Evolutionary conservation across 1,140 invertebrate species (phyloP).

Genomic region (Thaumatotibia leucotreta): DNA sequence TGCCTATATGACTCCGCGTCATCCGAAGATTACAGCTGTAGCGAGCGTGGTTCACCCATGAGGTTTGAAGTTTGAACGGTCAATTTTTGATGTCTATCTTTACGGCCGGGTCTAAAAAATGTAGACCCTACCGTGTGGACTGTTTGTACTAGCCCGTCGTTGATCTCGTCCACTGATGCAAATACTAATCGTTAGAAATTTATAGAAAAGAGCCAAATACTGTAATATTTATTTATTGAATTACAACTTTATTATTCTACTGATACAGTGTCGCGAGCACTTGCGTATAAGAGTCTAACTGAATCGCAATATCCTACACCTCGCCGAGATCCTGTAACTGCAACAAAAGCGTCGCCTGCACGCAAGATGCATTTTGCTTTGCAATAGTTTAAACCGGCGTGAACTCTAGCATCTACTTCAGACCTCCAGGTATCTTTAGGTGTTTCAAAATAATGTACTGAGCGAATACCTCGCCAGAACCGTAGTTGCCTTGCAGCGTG

Average conservation of each 20-base stretch:
- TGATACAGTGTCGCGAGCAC: constrained; percentile 49
- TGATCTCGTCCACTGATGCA: too few species aligned
- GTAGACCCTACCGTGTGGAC: too few species aligned
- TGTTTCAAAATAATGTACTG: constrained; percentile 80
- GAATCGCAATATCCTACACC: constrained; percentile 88
- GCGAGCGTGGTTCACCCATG: too few species aligned
- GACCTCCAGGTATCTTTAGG: constrained; percentile 78
- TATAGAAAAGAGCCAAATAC: neutral
- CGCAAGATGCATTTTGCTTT: constrained; percentile 81
- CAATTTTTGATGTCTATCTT: too few species aligned
- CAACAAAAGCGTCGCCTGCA: constrained; percentile 82
- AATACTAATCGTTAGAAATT: too few species aligned
- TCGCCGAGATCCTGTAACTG: constrained; percentile 85
- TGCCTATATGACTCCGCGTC: too few species aligned
- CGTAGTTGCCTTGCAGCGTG: constrained; percentile 83
- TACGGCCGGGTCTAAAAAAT: too few species aligned
- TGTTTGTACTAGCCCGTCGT: too few species aligned
- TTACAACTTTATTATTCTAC: constrained; percentile 31
- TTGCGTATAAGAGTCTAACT: constrained; percentile 81
- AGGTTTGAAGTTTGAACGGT: too few species aligned
- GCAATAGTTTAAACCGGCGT: constrained; percentile 82
- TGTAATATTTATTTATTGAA: neutral
- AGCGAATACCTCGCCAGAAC: constrained; percentile 83
- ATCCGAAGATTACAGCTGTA: too few species aligned
- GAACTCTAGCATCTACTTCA: constrained; percentile 85